phyloP scores from a whole-genome alignment of 2,113 vertebrate species.

The Phycodurus eques region DNA sequence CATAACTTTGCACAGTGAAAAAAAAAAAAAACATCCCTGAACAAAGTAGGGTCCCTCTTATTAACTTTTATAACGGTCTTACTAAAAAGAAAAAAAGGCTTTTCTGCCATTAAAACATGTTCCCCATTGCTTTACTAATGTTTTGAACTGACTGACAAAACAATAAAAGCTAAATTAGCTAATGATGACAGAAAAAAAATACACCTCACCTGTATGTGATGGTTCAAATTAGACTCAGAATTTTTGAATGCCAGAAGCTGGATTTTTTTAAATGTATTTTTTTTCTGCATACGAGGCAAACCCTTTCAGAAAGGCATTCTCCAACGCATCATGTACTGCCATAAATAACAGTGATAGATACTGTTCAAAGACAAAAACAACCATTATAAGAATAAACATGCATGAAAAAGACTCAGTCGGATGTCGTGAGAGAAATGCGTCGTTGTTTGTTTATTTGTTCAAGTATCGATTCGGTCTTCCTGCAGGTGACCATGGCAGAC shows the following conservation, averaged over 20 bases:
- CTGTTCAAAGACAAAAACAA: too few relatives aligned
- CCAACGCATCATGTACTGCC: too few relatives aligned
- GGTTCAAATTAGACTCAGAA: too few relatives aligned
- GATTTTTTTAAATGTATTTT: too few relatives aligned
- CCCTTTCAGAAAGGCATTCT: neutral
- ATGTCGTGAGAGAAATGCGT: too few relatives aligned
- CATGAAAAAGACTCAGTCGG: neutral
- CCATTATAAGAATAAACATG: neutral
- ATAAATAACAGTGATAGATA: too few relatives aligned
- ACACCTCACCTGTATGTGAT: too few relatives aligned
- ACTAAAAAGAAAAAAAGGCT: neutral
- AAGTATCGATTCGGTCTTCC: neutral
- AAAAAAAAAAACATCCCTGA: neutral
- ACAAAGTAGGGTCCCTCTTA: neutral
- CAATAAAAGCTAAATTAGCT: neutral
- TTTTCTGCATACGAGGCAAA: neutral
- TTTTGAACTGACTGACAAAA: too few relatives aligned
- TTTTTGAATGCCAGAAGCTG: too few relatives aligned
- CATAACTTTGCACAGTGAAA: neutral
- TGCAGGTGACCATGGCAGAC: constrained; percentile 94
- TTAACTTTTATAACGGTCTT: neutral
- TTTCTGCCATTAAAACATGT: neutral
- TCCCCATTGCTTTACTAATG: neutral
- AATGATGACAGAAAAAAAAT: neutral
- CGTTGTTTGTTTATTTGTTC: neutral